Conservation (phyloP, 64 coral and sea anemone species). For the Pachyseris speciosa region DNA sequence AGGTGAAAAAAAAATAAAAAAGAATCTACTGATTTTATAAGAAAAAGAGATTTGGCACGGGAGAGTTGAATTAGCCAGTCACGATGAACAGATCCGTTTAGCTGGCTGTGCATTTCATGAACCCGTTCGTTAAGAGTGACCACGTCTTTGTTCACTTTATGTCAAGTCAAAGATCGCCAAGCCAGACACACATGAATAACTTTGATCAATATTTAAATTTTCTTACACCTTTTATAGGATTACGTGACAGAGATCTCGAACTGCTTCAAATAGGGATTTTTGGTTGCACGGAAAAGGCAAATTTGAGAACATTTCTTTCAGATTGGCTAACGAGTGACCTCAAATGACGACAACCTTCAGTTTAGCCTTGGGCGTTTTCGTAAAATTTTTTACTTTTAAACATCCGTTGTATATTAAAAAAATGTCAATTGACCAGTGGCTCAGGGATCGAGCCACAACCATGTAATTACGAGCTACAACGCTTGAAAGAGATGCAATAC, state of each 20-base stretch:
- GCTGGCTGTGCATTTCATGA: not conserved
- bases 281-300: not conserved
- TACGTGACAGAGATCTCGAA: slow-evolving; percentile 7
- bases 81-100: not conserved
- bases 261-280: not conserved
- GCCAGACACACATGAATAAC: not conserved
- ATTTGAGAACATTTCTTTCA: not conserved
- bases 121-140: not conserved
- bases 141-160: not conserved
- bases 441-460: not conserved
- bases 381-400: not conserved
- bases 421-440: not conserved
- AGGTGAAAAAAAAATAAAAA: not conserved
- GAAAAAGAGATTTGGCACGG: not conserved
- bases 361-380: slow-evolving; percentile 3
- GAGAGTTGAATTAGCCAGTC: not conserved
- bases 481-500: not conserved
- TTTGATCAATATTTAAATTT: slow-evolving; percentile 40
- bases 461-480: not conserved
- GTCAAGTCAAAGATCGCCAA: not conserved
- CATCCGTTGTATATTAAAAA: not conserved
- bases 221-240: not conserved
- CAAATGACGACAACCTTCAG: not conserved
- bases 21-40: not conserved
- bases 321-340: not conserved